These are phyloP conservation scores for Coecobrya sp. DNA, from an alignment of 2,888 invertebrate species.

Conservation along the genomic window DNA sequence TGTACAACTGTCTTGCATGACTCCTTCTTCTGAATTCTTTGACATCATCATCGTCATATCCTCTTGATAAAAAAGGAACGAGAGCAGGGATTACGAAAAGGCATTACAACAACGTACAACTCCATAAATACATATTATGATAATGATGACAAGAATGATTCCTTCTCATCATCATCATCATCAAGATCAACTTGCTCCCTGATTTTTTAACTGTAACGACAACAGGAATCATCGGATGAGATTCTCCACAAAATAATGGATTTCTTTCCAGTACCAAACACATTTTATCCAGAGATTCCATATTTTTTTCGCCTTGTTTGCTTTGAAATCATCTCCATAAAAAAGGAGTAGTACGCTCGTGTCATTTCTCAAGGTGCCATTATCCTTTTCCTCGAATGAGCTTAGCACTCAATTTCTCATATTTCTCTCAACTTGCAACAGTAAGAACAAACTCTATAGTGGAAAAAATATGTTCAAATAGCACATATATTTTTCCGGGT, in stretches of 20 bases:
- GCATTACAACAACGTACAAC: slow-evolving; percentile 6
- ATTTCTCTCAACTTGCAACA: slow-evolving; percentile 6
- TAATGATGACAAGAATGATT: slow-evolving; percentile 39
- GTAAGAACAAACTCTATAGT: too few relatives aligned
- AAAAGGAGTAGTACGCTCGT: not conserved
- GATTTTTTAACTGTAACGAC: slow-evolving; percentile 31
- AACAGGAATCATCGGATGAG: not conserved
- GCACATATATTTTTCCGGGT: too few relatives aligned
- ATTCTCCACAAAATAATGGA: not conserved
- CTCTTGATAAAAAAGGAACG: not conserved
- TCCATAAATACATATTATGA: slow-evolving; percentile 31
- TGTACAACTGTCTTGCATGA: not conserved
- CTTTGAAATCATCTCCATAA: not conserved
- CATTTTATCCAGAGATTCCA: not conserved
- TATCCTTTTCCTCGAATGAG: slow-evolving; percentile 59
- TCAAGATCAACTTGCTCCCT: not conserved
- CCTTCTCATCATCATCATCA: not conserved
- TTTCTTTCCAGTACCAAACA: not conserved
- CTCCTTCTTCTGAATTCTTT: slow-evolving; percentile 14
- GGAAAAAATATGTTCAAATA: too few relatives aligned
- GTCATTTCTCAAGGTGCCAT: slow-evolving; percentile 27
- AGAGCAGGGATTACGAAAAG: not conserved
- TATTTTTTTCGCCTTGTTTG: not conserved
- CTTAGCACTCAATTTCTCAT: slow-evolving; percentile 72
- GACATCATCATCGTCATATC: slow-evolving; percentile 48